Conservation (phyloP, 2,113 vertebrate genomes). For the Aspidoscelis tigris region DNA sequence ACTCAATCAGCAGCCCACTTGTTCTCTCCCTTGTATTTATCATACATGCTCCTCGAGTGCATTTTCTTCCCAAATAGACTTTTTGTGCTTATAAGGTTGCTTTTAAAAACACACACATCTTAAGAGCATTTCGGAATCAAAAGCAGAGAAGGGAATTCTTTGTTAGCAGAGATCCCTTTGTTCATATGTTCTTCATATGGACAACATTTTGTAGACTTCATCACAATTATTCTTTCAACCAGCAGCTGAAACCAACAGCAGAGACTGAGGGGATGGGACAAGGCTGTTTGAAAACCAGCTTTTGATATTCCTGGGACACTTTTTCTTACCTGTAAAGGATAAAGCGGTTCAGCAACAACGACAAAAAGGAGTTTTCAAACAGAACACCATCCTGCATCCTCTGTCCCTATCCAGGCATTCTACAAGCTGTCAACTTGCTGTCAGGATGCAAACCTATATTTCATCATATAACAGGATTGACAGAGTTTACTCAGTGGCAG, state of each 20-base stretch:
- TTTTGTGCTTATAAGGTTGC: fast-evolving
- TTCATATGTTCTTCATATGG: too few relatives aligned
- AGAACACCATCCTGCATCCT: too few relatives aligned
- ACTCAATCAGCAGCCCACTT: neutral
- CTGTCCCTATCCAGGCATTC: too few relatives aligned
- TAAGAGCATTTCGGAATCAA: constrained; percentile 36
- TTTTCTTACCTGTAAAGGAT: too few relatives aligned
- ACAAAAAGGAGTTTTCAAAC: too few relatives aligned
- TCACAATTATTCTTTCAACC: too few relatives aligned
- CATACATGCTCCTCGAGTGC: fast-evolving
- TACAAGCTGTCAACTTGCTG: neutral
- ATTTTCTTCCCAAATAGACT: neutral
- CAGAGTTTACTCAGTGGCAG: neutral
- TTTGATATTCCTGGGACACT: too few relatives aligned
- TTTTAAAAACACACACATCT: constrained; percentile 46
- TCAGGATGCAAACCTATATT: neutral
- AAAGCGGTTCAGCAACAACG: too few relatives aligned
- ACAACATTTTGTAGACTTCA: too few relatives aligned
- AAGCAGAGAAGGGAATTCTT: neutral
- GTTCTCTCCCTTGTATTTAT: neutral
- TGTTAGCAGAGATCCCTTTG: neutral
- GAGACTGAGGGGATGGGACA: too few relatives aligned
- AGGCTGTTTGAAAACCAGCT: too few relatives aligned
- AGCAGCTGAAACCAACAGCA: too few relatives aligned
- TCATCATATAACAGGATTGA: neutral